Percentiles rank a stretch among this genome's conserved stretches.
Conservation (phyloP, 2,797 vertebrate species). For the Staurois parvus region DNA sequence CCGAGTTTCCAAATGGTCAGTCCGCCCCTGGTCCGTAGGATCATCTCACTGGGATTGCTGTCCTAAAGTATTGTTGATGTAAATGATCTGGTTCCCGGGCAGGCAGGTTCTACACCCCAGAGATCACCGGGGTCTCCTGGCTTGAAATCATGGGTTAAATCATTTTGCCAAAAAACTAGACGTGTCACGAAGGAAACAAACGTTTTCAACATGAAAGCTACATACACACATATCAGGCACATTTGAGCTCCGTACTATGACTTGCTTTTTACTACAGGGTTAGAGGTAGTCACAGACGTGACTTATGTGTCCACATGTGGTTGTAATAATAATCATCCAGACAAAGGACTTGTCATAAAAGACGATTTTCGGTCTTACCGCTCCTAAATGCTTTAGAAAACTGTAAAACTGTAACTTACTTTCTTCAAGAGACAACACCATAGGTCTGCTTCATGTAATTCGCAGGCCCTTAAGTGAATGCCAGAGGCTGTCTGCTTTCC, state of each 20-base stretch:
- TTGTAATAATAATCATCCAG: constrained; percentile 65
- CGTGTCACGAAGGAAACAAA: too few relatives aligned
- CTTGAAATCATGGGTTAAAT: too few relatives aligned
- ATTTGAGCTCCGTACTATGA: background rate
- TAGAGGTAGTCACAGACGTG: background rate
- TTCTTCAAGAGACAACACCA: constrained; percentile 56
- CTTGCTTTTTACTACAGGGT: background rate
- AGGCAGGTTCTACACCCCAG: too few relatives aligned
- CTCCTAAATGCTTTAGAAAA: constrained; percentile 65
- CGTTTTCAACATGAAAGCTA: too few relatives aligned
- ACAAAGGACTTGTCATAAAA: constrained; percentile 65
- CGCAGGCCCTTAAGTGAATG: constrained; percentile 52
- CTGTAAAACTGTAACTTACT: constrained; percentile 63
- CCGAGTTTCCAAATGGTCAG: too few relatives aligned
- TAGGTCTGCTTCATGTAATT: constrained; percentile 58
- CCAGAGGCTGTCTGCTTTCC: constrained; percentile 49
- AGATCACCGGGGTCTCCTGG: too few relatives aligned
- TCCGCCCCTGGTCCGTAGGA: too few relatives aligned
- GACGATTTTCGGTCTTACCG: constrained; percentile 64
- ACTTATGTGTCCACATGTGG: constrained; percentile 52
- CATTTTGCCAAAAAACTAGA: too few relatives aligned
- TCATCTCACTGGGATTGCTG: too few relatives aligned
- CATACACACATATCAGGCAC: background rate
- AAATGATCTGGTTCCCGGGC: too few relatives aligned
- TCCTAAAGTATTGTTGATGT: too few relatives aligned